phyloP scores from a whole-genome alignment of 2,888 invertebrate species.

The Luperina nickerlii region DNA sequence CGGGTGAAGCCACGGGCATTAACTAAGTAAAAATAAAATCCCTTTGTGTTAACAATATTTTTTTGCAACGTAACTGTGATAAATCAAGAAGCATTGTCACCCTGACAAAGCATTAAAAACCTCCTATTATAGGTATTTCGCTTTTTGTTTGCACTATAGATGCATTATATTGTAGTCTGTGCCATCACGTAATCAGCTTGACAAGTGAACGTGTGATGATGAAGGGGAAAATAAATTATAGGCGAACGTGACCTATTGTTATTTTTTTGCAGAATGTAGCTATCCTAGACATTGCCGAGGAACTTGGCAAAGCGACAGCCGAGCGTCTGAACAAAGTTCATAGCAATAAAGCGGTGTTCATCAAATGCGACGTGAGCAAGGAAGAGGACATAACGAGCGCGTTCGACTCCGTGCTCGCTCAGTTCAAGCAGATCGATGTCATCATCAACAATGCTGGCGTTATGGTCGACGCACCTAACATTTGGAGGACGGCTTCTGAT shows the following conservation, averaged over 20 bases:
- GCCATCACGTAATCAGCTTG: not conserved
- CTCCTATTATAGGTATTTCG: not conserved
- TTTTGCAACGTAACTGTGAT: conserved; percentile 10
- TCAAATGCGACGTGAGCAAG: conserved; percentile 75
- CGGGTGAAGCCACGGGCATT: not conserved
- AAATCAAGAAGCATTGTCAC: not conserved
- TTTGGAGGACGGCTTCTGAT: conserved; percentile 74
- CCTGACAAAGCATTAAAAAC: not conserved
- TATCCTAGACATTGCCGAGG: conserved; percentile 74
- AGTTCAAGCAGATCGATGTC: conserved; percentile 73
- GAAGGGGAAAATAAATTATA: not conserved
- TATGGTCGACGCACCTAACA: conserved; percentile 71
- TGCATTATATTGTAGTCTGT: too few relatives aligned
- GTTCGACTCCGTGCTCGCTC: conserved; percentile 69
- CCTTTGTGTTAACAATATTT: not conserved
- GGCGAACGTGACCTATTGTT: not conserved
- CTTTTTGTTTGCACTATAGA: not conserved
- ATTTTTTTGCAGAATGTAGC: conserved; percentile 63
- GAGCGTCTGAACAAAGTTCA: conserved; percentile 68
- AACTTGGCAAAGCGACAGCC: conserved; percentile 68
- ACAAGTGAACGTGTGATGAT: not conserved
- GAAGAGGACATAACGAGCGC: conserved; percentile 70
- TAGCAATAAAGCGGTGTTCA: conserved; percentile 69
- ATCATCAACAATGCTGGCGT: conserved; percentile 79
- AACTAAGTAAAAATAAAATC: not conserved